phyloP scores from a whole-genome alignment of 2,888 invertebrate species.

The Microctonus hyperodae region DNA sequence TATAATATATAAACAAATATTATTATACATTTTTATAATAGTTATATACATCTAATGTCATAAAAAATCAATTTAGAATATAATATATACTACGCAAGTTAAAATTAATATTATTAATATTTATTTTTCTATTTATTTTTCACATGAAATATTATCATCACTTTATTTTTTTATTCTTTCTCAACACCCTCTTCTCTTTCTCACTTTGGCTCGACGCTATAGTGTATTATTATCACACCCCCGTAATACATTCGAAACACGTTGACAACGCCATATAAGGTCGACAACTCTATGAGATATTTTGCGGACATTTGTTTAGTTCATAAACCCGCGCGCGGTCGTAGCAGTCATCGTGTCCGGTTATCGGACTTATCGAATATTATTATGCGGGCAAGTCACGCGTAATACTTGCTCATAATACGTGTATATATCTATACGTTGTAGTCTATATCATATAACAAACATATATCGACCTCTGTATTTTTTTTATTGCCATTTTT shows the following conservation, averaged over 20 bases:
- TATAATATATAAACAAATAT: no score
- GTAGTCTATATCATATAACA: no score
- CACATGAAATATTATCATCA: background rate
- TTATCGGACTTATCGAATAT: slow-evolving; percentile 29
- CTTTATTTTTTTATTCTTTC: background rate
- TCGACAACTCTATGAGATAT: slow-evolving; percentile 18
- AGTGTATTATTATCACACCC: background rate
- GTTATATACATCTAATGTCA: no score
- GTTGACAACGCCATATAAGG: slow-evolving; percentile 14
- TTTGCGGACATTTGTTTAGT: slow-evolving; percentile 8
- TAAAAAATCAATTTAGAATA: no score
- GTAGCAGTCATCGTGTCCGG: slow-evolving; percentile 8
- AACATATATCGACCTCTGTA: no score
- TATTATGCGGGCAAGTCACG: slow-evolving; percentile 25
- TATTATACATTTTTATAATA: no score
- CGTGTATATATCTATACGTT: background rate
- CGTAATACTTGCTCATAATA: slow-evolving; percentile 10
- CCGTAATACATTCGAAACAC: background rate
- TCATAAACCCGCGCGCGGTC: slow-evolving; percentile 18
- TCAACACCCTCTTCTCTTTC: background rate
- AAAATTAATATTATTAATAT: background rate
- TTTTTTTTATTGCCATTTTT: no score
- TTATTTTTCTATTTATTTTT: background rate
- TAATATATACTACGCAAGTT: no score
- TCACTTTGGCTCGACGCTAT: background rate